Evolutionary conservation across 64 coral and sea anemone genomes (phyloP).

Genomic region (Platygyra sinensis): DNA sequence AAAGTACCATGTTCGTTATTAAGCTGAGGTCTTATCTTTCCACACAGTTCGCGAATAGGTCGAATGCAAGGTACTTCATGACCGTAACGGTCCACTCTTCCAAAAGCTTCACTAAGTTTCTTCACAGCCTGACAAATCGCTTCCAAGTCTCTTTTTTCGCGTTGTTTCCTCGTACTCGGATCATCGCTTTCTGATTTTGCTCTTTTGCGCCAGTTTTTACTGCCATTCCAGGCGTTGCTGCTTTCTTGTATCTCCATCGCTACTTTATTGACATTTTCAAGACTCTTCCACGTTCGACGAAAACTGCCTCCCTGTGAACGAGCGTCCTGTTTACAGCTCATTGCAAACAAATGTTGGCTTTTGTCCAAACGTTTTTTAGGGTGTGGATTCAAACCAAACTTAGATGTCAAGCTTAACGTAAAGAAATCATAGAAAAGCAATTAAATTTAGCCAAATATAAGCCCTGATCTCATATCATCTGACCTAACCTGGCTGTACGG

Average conservation of each 20-base stretch:
- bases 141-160: slow-evolving; percentile 43
- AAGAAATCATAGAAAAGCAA: background rate
- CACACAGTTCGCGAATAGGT: slow-evolving; percentile 84
- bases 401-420: background rate
- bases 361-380: slow-evolving; percentile 17
- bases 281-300: slow-evolving; percentile 76
- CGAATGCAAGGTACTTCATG: slow-evolving; percentile 86
- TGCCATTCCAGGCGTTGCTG: slow-evolving; percentile 11
- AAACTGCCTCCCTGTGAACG: background rate
- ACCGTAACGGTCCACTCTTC: slow-evolving; percentile 83
- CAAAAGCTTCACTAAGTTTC: slow-evolving; percentile 74
- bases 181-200: slow-evolving; percentile 59
- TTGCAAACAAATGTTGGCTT: slow-evolving; percentile 22
- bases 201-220: background rate
- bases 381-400: slow-evolving; percentile 11
- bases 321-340: slow-evolving; percentile 24
- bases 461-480: slow-evolving; percentile 21
- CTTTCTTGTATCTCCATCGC: slow-evolving; percentile 81
- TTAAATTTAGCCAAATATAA: slow-evolving; percentile 13
- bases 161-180: slow-evolving; percentile 16
- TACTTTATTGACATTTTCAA: slow-evolving; percentile 87
- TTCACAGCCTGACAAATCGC: slow-evolving; percentile 66
- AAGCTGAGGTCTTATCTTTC: slow-evolving; percentile 75
- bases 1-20: slow-evolving; percentile 76
- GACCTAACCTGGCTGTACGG: background rate